Conservation (phyloP, 2,888 invertebrate species). For the Eustalomyia histrio region DNA sequence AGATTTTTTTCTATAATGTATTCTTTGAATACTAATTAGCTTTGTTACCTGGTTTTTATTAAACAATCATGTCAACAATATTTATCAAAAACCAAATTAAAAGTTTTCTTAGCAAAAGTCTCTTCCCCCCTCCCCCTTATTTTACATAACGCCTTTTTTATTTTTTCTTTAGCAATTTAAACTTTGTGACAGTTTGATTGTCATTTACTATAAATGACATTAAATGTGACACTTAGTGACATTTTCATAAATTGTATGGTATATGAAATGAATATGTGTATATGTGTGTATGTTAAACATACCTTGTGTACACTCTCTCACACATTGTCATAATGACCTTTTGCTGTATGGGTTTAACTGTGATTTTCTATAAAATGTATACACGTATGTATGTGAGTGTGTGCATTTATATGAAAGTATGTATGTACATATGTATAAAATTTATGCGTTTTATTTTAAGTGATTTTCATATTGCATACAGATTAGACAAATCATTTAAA, state of each 20-base stretch:
- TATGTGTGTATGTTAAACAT: not conserved
- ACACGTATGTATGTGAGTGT: no score
- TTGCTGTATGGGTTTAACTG: not conserved
- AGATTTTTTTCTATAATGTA: no score
- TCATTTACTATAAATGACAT: constrained; percentile 46
- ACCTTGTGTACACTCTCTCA: not conserved
- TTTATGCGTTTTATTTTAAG: constrained; percentile 36
- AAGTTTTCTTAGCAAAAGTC: not conserved
- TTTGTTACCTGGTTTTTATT: no score
- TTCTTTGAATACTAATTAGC: no score
- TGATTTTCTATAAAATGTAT: no score
- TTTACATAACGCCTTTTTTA: not conserved
- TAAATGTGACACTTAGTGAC: constrained; percentile 47
- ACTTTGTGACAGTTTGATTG: constrained; percentile 45
- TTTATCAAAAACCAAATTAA: not conserved
- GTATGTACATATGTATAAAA: constrained; percentile 10
- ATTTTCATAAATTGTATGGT: constrained; percentile 45
- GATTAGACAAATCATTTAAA: constrained; percentile 24
- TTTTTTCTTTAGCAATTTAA: constrained; percentile 8
- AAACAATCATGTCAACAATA: no score
- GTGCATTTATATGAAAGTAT: not conserved
- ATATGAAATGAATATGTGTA: not conserved
- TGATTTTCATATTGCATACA: constrained; percentile 30
- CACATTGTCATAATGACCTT: constrained; percentile 2
- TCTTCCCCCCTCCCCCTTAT: not conserved